phyloP scores from a whole-genome alignment of 2,888 invertebrate genomes.

The Stegana nigrithorax region DNA sequence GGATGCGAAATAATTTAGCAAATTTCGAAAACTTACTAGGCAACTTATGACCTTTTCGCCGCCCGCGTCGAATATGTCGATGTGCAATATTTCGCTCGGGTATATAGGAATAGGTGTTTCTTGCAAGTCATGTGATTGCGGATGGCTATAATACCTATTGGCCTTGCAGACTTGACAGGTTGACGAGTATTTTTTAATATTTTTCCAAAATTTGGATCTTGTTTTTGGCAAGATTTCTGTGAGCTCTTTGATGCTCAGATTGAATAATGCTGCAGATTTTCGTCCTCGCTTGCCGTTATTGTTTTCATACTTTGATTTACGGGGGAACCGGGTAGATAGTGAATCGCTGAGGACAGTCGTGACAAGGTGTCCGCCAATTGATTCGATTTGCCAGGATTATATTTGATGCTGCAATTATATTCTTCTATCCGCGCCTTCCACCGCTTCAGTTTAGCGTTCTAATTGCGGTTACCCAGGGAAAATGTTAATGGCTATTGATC shows the following conservation, averaged over 20 bases:
- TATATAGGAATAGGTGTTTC: constrained; percentile 19
- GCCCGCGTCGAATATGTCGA: too few species aligned
- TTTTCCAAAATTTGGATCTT: constrained; percentile 23
- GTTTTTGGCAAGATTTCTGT: constrained; percentile 21
- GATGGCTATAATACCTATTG: too few species aligned
- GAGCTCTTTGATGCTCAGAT: constrained; percentile 12
- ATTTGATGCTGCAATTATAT: neutral
- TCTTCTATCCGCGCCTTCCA: too few species aligned
- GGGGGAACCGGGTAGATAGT: too few species aligned
- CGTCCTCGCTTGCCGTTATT: too few species aligned
- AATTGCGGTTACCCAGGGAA: neutral
- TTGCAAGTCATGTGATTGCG: too few species aligned
- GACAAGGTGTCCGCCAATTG: too few species aligned
- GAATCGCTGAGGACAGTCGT: neutral
- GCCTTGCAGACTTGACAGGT: too few species aligned
- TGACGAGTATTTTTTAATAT: constrained; percentile 24
- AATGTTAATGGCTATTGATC: constrained; percentile 25
- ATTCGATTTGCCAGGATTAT: too few species aligned
- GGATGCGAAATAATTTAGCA: too few species aligned
- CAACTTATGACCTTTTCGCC: constrained; percentile 23
- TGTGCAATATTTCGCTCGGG: constrained; percentile 18
- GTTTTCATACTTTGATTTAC: neutral
- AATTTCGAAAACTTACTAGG: constrained; percentile 13
- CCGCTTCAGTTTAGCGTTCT: neutral
- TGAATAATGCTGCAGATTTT: constrained; percentile 12